Conservation (phyloP, 2,888 invertebrate genomes). For the Drosophila falleni region DNA sequence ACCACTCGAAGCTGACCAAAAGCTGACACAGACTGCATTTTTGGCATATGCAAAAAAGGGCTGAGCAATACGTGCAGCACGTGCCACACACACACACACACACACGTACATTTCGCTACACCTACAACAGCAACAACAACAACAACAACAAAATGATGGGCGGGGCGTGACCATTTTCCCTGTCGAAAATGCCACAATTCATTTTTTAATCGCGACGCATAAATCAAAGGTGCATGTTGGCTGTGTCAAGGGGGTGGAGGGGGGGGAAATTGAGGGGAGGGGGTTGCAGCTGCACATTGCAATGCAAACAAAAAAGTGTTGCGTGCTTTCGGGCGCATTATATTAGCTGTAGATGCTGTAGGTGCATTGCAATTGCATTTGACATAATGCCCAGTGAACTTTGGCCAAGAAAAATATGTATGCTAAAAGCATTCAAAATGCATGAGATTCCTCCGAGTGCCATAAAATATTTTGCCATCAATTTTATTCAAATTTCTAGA, state of each 20-base stretch:
- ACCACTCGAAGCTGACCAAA: slow-evolving; percentile 52
- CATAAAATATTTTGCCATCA: slow-evolving; percentile 13
- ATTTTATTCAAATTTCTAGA: slow-evolving; percentile 6
- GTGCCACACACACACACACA: slow-evolving; percentile 45
- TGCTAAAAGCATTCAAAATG: slow-evolving; percentile 33
- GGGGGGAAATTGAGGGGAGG: background rate
- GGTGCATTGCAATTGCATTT: slow-evolving; percentile 43
- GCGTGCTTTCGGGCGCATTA: slow-evolving; percentile 49
- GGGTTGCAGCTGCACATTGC: slow-evolving; percentile 12
- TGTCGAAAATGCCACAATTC: slow-evolving; percentile 78
- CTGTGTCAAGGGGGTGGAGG: background rate
- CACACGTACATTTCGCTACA: slow-evolving; percentile 3
- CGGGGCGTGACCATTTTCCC: slow-evolving; percentile 49
- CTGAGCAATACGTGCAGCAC: slow-evolving; percentile 68
- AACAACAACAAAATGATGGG: slow-evolving; percentile 45
- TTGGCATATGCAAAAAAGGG: slow-evolving; percentile 70
- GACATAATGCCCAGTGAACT: slow-evolving; percentile 41
- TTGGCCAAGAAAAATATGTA: slow-evolving; percentile 27
- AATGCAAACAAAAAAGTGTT: slow-evolving; percentile 51
- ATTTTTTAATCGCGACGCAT: slow-evolving; percentile 80
- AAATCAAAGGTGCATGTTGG: slow-evolving; percentile 66
- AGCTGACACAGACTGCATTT: slow-evolving; percentile 57
- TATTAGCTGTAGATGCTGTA: slow-evolving; percentile 44
- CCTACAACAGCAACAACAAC: slow-evolving; percentile 30
- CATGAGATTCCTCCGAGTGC: slow-evolving; percentile 3